Conservation (phyloP, 2,113 vertebrate species). For the Notiomystis cincta region DNA sequence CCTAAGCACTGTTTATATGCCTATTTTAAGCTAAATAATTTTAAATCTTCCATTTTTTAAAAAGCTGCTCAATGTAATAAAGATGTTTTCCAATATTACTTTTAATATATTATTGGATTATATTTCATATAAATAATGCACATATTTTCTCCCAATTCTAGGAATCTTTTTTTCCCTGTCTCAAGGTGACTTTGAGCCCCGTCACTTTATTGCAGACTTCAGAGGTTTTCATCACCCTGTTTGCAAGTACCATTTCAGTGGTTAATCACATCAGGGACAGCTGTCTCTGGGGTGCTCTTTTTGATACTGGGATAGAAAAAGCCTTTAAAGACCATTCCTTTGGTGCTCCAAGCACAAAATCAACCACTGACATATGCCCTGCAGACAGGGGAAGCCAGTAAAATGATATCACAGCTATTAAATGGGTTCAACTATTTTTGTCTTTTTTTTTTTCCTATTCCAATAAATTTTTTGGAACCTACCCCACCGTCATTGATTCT, state of each 20-base stretch:
- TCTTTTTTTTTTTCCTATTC: neutral
- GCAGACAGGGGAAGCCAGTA: neutral
- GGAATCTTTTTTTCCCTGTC: neutral
- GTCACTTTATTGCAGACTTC: slow-evolving; percentile 16
- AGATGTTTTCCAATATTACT: neutral
- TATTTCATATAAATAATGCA: neutral
- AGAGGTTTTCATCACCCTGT: slow-evolving; percentile 49
- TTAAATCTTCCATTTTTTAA: neutral
- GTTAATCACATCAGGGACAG: slow-evolving; percentile 30
- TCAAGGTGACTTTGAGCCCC: slow-evolving; percentile 52
- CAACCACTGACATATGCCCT: neutral
- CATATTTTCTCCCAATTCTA: neutral
- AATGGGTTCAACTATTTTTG: slow-evolving; percentile 7
- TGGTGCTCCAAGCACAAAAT: neutral
- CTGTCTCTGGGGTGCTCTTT: slow-evolving; percentile 14
- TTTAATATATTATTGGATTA: neutral
- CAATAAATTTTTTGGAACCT: neutral
- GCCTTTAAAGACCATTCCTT: neutral
- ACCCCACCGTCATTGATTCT: neutral
- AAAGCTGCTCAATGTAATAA: neutral
- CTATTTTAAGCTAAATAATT: neutral
- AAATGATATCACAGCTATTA: neutral
- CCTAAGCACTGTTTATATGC: neutral
- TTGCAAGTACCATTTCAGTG: slow-evolving; percentile 45
- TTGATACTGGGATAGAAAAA: neutral